Evolutionary conservation across 1,140 invertebrate species (phyloP).

Genomic region (Caenorhabditis remanei): DNA sequence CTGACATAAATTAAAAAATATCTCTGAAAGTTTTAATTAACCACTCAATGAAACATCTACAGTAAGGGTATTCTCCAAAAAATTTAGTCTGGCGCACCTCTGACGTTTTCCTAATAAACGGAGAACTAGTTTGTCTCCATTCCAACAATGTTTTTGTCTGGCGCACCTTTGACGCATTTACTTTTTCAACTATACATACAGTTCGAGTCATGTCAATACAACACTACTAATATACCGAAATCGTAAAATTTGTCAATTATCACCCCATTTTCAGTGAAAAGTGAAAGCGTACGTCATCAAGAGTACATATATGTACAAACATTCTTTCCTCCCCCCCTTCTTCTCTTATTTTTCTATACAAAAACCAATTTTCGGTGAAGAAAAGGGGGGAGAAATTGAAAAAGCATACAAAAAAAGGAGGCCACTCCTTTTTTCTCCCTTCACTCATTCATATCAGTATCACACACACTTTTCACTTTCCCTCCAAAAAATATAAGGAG

Average conservation of each 20-base stretch:
- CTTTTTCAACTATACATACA: too few relatives aligned
- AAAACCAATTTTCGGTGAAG: not conserved
- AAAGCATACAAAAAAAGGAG: slow-evolving; percentile 48
- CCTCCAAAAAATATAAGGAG: not conserved
- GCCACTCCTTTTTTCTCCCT: slow-evolving; percentile 12
- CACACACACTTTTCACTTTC: not conserved
- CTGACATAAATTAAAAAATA: too few relatives aligned
- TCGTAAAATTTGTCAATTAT: slow-evolving; percentile 7
- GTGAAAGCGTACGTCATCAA: slow-evolving; percentile 18
- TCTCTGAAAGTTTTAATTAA: too few relatives aligned
- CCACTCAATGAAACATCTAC: too few relatives aligned
- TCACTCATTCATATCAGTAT: not conserved
- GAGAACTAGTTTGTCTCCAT: too few relatives aligned
- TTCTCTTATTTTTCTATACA: slow-evolving; percentile 1
- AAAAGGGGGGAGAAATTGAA: not conserved
- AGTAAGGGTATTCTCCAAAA: too few relatives aligned
- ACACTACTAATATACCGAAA: not conserved
- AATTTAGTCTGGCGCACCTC: too few relatives aligned
- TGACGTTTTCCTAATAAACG: too few relatives aligned
- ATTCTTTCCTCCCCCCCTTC: not conserved
- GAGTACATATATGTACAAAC: not conserved
- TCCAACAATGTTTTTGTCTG: too few relatives aligned
- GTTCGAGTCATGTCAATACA: too few relatives aligned
- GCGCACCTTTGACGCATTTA: too few relatives aligned
- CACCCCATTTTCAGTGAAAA: not conserved